Conservation (phyloP, 2,113 vertebrate genomes). For the Cyanoderma ruficeps region DNA sequence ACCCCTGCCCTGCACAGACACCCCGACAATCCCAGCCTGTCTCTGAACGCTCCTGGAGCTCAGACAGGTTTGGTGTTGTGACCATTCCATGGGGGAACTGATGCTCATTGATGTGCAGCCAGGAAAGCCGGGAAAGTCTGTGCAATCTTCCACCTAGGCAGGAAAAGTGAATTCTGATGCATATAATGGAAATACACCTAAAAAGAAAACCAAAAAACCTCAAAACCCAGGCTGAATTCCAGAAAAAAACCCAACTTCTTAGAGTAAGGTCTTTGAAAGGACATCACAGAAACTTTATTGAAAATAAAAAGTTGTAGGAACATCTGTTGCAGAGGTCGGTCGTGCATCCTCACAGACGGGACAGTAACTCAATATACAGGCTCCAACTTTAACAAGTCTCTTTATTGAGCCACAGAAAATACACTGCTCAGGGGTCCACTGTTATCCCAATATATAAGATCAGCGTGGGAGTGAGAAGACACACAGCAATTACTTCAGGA, state of each 20-base stretch:
- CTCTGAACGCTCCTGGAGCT: not conserved
- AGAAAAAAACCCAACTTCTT: not conserved
- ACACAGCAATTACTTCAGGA: not conserved
- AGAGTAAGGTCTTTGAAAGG: not conserved
- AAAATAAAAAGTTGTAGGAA: not conserved
- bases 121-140: not conserved
- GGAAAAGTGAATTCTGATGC: not conserved
- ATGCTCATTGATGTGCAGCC: not conserved
- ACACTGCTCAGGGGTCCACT: not conserved
- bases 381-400: not conserved
- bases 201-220: not conserved
- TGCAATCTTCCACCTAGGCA: not conserved
- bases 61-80: not conserved
- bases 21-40: not conserved
- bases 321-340: not conserved
- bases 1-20: not conserved
- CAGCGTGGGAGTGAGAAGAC: not conserved
- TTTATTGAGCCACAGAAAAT: not conserved
- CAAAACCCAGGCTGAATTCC: not conserved
- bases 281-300: not conserved
- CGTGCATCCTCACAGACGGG: not conserved
- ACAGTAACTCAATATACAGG: not conserved
- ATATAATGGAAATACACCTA: not conserved
- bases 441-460: not conserved
- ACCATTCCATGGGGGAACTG: not conserved